Base-by-base conservation (phyloP, 2,113 vertebrate species). In the Sitta europaea region DNA sequence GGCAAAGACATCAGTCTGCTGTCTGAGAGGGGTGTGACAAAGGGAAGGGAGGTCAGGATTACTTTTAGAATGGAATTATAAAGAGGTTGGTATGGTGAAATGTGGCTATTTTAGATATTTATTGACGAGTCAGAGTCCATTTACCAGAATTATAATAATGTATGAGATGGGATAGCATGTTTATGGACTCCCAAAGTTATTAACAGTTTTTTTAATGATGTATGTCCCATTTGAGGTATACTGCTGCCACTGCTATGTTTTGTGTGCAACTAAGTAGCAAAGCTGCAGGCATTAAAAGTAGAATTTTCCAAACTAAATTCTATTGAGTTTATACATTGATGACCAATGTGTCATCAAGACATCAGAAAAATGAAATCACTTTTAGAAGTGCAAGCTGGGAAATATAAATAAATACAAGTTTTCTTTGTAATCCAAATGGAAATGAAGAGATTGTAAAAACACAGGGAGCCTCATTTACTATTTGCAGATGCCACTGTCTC, bases 391-490 rank as follows among this genome's bases (percentile, higher is more conserved):
- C 35, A 62, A 47, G 6, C 29, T 86, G 63, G 24, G 35, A 88
- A 93, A 76, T 90, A 11, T 51, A 33, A 93, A 79, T 88, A 62
- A 24, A n/a, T 77, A 88, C 31, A 88, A 79, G 13, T 82, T 89
- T 57, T 70, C 27, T 87, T 88, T 76, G 67, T 86, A 91, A 88
- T 92, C 71, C 62, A 82, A 77, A 67, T 59, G 71, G 47, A 94
- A 95, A 96, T 70, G 35, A 86, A n/a, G 62, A 68, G 47, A 31
- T 31, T 85, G n/a, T 72, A 53, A 82, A 50, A 85, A 92, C 53
- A 65, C 5, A 28, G 66, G 45, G 45, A 76, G 19, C 42, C 24
- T 95, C 50, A 66, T 95, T 92, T 95, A 54, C 71, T 90, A 6
- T 79, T 79, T 95, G 58, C 85, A 91, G 70, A 91, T 93, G 66